These are phyloP conservation scores for Panagrolaimus sp. DNA, from an alignment of 1,140 invertebrate species.

Conservation along the genomic window DNA sequence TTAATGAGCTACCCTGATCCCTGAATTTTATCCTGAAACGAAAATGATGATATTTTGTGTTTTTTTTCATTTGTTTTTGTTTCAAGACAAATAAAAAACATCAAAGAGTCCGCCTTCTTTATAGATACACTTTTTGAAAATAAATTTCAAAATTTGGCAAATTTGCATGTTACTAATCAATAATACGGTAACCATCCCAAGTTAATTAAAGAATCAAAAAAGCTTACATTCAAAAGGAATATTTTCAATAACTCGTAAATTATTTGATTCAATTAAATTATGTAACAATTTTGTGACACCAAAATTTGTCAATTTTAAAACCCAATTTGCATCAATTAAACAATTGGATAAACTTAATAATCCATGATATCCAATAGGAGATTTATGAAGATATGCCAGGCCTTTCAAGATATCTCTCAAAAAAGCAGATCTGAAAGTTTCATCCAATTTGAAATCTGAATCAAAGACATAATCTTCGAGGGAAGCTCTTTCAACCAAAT, in stretches of 20 bases:
- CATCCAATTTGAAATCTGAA: slow-evolving; percentile 39
- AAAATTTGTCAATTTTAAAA: slow-evolving; percentile 55
- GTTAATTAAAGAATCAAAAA: no score
- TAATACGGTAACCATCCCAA: no score
- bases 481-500: slow-evolving; percentile 48
- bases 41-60: no score
- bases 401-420: slow-evolving; percentile 41
- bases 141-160: no score
- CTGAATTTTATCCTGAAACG: no score
- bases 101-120: no score
- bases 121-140: no score
- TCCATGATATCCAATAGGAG: slow-evolving; percentile 50
- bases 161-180: no score
- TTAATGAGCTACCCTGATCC: no score
- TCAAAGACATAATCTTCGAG: slow-evolving; percentile 54
- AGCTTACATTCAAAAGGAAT: neutral
- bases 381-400: slow-evolving; percentile 52
- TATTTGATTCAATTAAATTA: slow-evolving; percentile 43
- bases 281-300: slow-evolving; percentile 49
- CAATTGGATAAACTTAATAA: slow-evolving; percentile 45
- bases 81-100: no score
- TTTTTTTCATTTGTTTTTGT: no score
- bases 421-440: slow-evolving; percentile 43
- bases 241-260: slow-evolving; percentile 33
- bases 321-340: slow-evolving; percentile 57